A percentile compares a stretch with the other conserved stretches of the same genome.
Evolutionary conservation across 2,888 invertebrate genomes (phyloP).

Genomic region (Sepiola atlantica): DNA sequence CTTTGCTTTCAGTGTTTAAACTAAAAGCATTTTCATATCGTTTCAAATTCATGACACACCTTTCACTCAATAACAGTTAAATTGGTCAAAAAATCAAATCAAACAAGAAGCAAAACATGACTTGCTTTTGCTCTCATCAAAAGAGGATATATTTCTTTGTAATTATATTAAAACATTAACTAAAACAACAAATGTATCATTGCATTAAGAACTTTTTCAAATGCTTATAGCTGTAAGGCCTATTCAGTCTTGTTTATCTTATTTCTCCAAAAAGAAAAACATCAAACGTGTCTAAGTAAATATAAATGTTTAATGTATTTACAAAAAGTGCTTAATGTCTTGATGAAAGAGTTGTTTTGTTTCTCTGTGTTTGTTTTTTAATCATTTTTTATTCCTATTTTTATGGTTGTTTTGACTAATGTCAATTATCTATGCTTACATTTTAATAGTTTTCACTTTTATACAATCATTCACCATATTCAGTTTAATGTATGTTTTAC

Average conservation of each 20-base stretch:
- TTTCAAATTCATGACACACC: not conserved
- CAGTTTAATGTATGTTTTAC: too few relatives aligned
- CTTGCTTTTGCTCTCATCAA: not conserved
- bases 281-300: not conserved
- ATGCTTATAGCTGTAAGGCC: not conserved
- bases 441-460: not conserved
- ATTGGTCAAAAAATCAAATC: not conserved
- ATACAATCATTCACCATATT: not conserved
- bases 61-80: not conserved
- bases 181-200: slow-evolving; percentile 6
- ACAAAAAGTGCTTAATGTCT: not conserved
- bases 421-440: not conserved
- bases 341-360: not conserved
- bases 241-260: not conserved
- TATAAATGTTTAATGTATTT: slow-evolving; percentile 1
- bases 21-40: slow-evolving; percentile 20
- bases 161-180: slow-evolving; percentile 1
- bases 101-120: not conserved
- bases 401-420: not conserved
- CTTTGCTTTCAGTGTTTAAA: not conserved
- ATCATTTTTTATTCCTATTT: too few relatives aligned
- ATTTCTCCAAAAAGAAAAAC: not conserved
- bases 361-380: not conserved
- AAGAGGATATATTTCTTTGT: slow-evolving; percentile 22
- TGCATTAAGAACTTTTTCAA: slow-evolving; percentile 13